A percentile compares a stretch with the other conserved stretches of the same genome.
phyloP scores from a whole-genome alignment of 2,888 invertebrate species.

The Hirtodrosophila duncani region DNA sequence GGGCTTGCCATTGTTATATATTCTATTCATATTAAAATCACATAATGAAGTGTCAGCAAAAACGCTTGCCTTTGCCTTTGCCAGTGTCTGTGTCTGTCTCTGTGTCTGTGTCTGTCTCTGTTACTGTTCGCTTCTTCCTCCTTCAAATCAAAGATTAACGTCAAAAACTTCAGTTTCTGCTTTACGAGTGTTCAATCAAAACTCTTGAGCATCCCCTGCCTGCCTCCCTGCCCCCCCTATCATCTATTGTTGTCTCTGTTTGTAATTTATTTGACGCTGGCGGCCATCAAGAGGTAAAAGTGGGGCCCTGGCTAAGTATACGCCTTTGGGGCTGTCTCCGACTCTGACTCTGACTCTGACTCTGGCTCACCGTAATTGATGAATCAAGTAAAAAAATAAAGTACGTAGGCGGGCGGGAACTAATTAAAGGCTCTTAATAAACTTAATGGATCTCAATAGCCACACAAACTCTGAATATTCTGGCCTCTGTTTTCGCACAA shows the following conservation, averaged over 20 bases:
- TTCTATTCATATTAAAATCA: conserved; percentile 62
- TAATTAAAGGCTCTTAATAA: conserved; percentile 66
- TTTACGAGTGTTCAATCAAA: conserved; percentile 66
- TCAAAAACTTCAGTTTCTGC: conserved; percentile 67
- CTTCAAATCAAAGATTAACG: conserved; percentile 62
- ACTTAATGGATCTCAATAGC: conserved; percentile 57
- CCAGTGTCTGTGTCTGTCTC: too few species aligned
- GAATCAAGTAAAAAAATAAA: too few species aligned
- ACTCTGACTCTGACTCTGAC: too few species aligned
- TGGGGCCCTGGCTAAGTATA: background rate
- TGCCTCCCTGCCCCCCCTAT: background rate
- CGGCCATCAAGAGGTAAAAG: conserved; percentile 57
- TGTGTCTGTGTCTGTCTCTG: too few species aligned
- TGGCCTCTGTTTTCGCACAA: too few species aligned
- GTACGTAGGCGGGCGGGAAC: conserved; percentile 46
- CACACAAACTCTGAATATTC: background rate
- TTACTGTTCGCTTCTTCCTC: conserved; percentile 14
- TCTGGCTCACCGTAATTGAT: conserved; percentile 68
- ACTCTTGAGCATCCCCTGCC: conserved; percentile 14
- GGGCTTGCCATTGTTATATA: conserved; percentile 54
- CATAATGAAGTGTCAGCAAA: conserved; percentile 70
- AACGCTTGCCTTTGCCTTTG: too few species aligned
- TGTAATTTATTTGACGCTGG: conserved; percentile 46
- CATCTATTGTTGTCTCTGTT: conserved; percentile 30
- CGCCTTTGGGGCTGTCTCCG: too few species aligned